Conservation (phyloP, 2,888 invertebrate genomes). For the Phyto melanocephala region DNA sequence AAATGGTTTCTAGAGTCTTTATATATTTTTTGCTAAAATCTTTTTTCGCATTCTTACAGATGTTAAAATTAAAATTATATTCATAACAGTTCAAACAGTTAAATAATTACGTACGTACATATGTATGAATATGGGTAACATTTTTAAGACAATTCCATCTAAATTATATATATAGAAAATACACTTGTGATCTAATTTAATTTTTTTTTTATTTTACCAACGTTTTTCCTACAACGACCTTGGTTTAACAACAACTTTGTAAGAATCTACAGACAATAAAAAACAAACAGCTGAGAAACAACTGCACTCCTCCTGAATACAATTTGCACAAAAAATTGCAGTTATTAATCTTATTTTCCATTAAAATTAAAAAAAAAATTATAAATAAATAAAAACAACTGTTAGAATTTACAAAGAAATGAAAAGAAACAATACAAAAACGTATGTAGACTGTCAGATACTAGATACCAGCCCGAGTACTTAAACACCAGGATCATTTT, state of each 20-base stretch:
- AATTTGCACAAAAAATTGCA: slow-evolving; percentile 30
- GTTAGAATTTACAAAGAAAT: slow-evolving; percentile 52
- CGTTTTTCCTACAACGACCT: slow-evolving; percentile 27
- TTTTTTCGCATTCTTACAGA: too few relatives aligned
- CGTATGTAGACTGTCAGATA: not conserved
- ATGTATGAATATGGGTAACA: too few relatives aligned
- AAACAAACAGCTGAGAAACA: not conserved
- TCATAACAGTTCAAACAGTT: not conserved
- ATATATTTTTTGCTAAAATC: too few relatives aligned
- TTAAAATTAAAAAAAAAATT: slow-evolving; percentile 38
- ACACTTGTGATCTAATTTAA: not conserved
- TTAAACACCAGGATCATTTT: slow-evolving; percentile 53
- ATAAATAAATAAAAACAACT: slow-evolving; percentile 53
- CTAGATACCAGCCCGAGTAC: not conserved
- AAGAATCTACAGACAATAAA: not conserved
- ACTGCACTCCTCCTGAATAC: slow-evolving; percentile 28
- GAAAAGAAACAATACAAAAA: not conserved
- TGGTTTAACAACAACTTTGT: not conserved
- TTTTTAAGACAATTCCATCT: not conserved
- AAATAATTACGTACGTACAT: not conserved
- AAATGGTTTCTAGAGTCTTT: too few relatives aligned
- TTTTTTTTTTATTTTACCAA: not conserved
- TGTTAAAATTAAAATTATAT: too few relatives aligned
- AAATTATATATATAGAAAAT: not conserved
- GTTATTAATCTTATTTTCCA: slow-evolving; percentile 54